Evolutionary conservation across 2,888 invertebrate genomes (phyloP), one percentile per base, ranked within the genome.

Genomic region (Spisula subtruncata): DNA sequence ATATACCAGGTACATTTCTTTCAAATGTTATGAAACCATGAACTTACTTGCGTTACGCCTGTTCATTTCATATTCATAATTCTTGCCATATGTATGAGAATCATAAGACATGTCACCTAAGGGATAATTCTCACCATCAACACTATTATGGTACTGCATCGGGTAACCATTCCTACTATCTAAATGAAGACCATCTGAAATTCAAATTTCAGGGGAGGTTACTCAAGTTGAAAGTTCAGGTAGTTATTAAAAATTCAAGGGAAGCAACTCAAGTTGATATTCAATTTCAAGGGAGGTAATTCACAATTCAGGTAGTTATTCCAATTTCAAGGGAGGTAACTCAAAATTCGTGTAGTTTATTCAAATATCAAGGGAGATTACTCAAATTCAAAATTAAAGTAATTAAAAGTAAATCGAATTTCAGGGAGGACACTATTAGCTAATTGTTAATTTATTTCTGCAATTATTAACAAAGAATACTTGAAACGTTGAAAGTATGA

Each of bases 1-100:
- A 5, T 41, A 41, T 41, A 41, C 56, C 14, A 32, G n/a, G 75
- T 35, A 71, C 16, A 25, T 29, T n/a, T 75, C 75, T 35, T 75
- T 35, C 32, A 75, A 79, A 54, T 86, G 54, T 29, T 46, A 83
- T 85, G 87, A 89, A 87, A 81, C 81, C 84, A 84, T 81, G 89
- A 91, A 92, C 91, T 92, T 93, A 93, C 93, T 93, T 92, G 94
- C 94, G 89, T 94, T 95, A 90, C 94, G 92, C 81, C 94, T 93
- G 92, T 94, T 95, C 94, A 95, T 94, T 93, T 95, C 94, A 91
- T 93, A 93, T 93, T 95, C 94, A 88, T 91, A 93, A 84, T 92
- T 90, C 89, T 93, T 92, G 84, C 94, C 93, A 89, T 91, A 93
- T 81, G 91, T 83, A 79, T 94, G 94, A 41, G 95, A 94, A 88